Base-by-base conservation (phyloP, 2,888 invertebrate genomes). In the Pardosa pseudoannulata region DNA sequence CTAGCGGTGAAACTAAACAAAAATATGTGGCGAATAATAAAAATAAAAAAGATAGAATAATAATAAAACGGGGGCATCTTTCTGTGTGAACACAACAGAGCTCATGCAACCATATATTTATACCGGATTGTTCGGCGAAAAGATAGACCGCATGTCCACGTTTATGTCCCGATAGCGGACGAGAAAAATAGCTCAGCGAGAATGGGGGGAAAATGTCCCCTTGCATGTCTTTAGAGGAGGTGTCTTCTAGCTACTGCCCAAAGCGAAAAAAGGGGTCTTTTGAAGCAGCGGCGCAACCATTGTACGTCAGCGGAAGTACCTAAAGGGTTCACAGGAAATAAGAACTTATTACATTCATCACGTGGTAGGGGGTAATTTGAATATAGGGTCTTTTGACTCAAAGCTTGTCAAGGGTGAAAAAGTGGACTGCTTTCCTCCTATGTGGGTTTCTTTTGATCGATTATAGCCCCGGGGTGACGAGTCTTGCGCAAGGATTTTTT, bases 301-400 rank as follows among this genome's bases (percentile, higher is more conserved):
- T 85, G 83, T 85, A 72, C 67, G 32, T 29, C 32, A 50, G n/a
- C 78, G 83, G 83, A 85, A 85, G 83, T 78, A 85, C 83, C 83
- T 67, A 85, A 85, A 85, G 83, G 83, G 83, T 85, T 73, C 83
- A 85, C 72, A 41, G 83, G 83, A 85, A 85, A 78, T 79, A 62
- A 68, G 76, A 85, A 85, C 83, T 85, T 85, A 78, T 85, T 85
- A 85, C 83, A 85, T 85, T 85, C 83, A 85, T 85, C 83, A 85
- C 78, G 39, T 78, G 67, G 78, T 72, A 68, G 73, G 83, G 81
- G 83, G 83, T 85, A 85, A 85, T 85, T 85, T 85, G 83, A 85
- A 85, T 85, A 85, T 85, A 78, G 67, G 83, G 78, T 78, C 83
- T 78, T 85, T 85, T 85, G 83, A 85, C 83, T 85, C 73, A 56